Conservation (phyloP, 1,140 invertebrate genomes). For the Zophobas morio region DNA sequence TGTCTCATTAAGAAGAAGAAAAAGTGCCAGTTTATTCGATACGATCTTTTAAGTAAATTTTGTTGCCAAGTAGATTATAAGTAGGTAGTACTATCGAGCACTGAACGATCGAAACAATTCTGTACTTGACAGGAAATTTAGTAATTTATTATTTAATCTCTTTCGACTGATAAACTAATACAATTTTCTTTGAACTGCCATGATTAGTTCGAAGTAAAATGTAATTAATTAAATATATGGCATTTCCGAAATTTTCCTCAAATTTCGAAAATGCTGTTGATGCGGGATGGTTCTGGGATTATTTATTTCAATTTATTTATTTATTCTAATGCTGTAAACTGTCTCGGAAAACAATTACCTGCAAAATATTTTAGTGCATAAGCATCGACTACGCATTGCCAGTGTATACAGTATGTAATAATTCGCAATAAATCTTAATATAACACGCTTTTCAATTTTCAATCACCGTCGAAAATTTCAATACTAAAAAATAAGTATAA, state of each 20-base stretch:
- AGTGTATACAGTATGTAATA: conserved; percentile 18
- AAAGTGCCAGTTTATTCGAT: conserved; percentile 46
- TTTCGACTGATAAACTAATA: conserved; percentile 34
- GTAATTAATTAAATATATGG: conserved; percentile 6
- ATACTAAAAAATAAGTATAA: background rate
- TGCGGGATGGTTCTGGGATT: conserved; percentile 31
- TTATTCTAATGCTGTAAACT: conserved; percentile 11
- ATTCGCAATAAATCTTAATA: conserved; percentile 20
- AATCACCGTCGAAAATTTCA: background rate
- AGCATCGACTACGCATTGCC: conserved; percentile 19
- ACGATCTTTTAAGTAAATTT: conserved; percentile 31
- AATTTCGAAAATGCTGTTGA: conserved; percentile 21
- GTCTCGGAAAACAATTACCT: background rate
- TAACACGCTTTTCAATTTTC: conserved; percentile 1
- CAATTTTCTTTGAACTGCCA: conserved; percentile 47
- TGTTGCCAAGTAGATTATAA: conserved; percentile 15
- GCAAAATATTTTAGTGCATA: conserved; percentile 15
- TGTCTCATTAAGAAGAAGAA: conserved; percentile 64
- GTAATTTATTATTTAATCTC: conserved; percentile 20
- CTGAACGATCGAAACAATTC: background rate
- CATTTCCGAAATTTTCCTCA: conserved; percentile 29
- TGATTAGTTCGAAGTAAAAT: conserved; percentile 44
- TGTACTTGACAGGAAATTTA: conserved; percentile 22
- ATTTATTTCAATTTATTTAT: conserved; percentile 42
- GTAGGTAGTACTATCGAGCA: conserved; percentile 17